Evolutionary conservation across 2,888 invertebrate species (phyloP).

Genomic region (Tortricodes alternella): DNA sequence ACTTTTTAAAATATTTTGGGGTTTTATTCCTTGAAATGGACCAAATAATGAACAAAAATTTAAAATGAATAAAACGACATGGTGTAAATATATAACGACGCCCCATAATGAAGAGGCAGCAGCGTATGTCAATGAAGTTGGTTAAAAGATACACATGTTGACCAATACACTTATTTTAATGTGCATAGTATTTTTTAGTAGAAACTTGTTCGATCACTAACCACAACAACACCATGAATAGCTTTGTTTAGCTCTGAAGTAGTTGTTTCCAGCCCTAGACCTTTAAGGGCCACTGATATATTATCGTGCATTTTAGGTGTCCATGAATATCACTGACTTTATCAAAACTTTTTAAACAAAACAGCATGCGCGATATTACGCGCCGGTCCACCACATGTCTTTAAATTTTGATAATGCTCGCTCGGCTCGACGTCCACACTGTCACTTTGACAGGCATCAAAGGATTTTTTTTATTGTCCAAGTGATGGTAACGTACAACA

Average conservation of each 20-base stretch:
- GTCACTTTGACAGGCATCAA: neutral
- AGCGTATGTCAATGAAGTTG: too few relatives aligned
- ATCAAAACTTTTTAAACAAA: constrained; percentile 12
- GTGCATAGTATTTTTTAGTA: too few relatives aligned
- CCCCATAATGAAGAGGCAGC: too few relatives aligned
- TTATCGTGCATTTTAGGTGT: constrained; percentile 13
- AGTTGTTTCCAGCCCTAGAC: constrained; percentile 22
- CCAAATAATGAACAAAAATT: neutral
- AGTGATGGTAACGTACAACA: too few relatives aligned
- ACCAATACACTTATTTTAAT: too few relatives aligned
- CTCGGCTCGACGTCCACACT: neutral
- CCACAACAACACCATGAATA: constrained; percentile 43
- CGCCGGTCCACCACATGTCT: constrained; percentile 23
- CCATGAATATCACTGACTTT: neutral
- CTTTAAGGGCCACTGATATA: constrained; percentile 27
- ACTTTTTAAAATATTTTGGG: too few relatives aligned
- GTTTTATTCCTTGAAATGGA: too few relatives aligned
- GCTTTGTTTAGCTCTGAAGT: constrained; percentile 30
- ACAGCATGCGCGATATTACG: constrained; percentile 11
- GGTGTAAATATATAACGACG: neutral
- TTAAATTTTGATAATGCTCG: too few relatives aligned
- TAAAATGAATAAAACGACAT: neutral
- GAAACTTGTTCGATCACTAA: constrained; percentile 41
- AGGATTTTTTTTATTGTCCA: neutral
- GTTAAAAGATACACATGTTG: too few relatives aligned